Conservation (phyloP, 2,113 vertebrate genomes). For the Microcebus ravelobensis region DNA sequence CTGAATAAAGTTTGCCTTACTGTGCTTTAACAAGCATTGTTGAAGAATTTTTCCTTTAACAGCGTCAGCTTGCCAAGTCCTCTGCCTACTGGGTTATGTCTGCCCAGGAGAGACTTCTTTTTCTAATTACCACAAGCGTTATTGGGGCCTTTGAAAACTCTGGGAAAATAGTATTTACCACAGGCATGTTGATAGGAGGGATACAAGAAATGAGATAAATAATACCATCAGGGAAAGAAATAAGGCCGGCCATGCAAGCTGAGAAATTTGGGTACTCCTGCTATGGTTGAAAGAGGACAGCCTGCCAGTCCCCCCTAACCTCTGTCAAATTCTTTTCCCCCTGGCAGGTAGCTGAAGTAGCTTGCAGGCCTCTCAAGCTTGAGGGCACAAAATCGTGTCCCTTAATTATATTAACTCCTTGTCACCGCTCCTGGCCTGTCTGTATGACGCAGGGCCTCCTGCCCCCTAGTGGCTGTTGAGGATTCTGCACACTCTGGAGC, state of each 20-base stretch:
- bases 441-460: neutral
- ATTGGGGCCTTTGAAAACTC: neutral
- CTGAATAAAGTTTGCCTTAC: neutral
- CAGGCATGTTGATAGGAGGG: neutral
- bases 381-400: neutral
- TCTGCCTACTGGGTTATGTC: neutral
- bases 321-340: neutral
- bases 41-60: neutral
- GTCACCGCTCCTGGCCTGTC: no score
- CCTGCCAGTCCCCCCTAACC: neutral
- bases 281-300: neutral
- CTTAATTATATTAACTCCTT: neutral
- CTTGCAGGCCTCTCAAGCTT: neutral
- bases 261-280: neutral
- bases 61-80: neutral
- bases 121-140: neutral
- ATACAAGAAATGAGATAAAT: neutral
- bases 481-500: neutral
- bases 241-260: neutral
- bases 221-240: neutral
- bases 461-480: neutral
- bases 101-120: neutral
- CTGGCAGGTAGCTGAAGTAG: neutral
- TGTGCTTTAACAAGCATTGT: neutral
- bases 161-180: neutral